Percentiles rank a stretch among this genome's conserved stretches.
Conservation (phyloP, 2,113 vertebrate species). For the Python bivittatus region DNA sequence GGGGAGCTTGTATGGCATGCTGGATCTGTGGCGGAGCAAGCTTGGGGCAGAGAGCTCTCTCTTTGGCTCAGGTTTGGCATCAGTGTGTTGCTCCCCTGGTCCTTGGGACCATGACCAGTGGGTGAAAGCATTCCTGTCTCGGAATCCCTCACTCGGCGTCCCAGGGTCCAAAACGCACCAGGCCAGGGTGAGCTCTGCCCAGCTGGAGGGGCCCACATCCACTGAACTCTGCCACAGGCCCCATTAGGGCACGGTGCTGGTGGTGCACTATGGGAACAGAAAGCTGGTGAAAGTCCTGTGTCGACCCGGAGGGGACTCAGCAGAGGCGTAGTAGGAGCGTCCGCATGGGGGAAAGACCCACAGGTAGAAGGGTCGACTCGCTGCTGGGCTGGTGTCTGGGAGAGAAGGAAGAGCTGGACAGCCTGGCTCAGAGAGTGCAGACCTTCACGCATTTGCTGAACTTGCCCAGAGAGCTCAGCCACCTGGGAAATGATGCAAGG, state of each 20-base stretch:
- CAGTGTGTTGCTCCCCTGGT: not conserved
- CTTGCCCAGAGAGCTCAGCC: conserved; percentile 68
- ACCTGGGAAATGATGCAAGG: conserved; percentile 53
- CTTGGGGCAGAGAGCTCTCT: conserved; percentile 28
- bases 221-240: conserved; percentile 60
- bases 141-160: conserved; percentile 49
- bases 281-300: conserved; percentile 55
- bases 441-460: conserved; percentile 72
- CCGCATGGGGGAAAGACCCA: not conserved
- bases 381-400: conserved; percentile 40
- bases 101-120: not conserved
- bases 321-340: conserved; percentile 37
- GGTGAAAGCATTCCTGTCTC: conserved; percentile 11
- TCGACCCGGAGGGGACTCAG: conserved; percentile 68
- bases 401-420: conserved; percentile 62
- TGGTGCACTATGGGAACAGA: conserved; percentile 51
- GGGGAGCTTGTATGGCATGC: not conserved
- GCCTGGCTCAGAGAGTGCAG: conserved; percentile 70
- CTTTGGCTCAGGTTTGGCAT: conserved; percentile 42
- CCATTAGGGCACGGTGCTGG: conserved; percentile 51
- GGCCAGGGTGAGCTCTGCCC: conserved; percentile 71
- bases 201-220: conserved; percentile 69
- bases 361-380: not conserved
- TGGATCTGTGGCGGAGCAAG: conserved; percentile 15
- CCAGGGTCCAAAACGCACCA: conserved; percentile 57